phyloP scores from a whole-genome alignment of 2,888 invertebrate species.

The Aphodius granarius region DNA sequence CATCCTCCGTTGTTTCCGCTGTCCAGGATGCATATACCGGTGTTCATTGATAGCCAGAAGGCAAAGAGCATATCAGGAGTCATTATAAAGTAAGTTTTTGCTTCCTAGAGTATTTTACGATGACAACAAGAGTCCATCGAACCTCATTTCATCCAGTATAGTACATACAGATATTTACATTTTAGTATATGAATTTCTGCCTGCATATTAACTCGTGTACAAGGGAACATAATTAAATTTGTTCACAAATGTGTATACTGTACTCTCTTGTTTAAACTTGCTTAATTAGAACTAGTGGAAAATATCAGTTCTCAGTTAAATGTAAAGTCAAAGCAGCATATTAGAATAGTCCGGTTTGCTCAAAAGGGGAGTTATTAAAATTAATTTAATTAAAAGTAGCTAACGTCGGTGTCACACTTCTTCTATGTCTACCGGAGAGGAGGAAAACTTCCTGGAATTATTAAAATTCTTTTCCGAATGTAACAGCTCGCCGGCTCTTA shows the following conservation, averaged over 20 bases:
- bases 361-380: not conserved
- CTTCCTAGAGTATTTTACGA: not conserved
- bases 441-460: not conserved
- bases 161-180: too few species aligned
- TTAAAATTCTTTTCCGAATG: constrained; percentile 12
- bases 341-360: not conserved
- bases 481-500: not conserved
- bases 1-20: constrained; percentile 88
- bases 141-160: too few species aligned
- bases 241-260: not conserved
- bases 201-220: too few species aligned
- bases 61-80: constrained; percentile 72
- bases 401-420: not conserved
- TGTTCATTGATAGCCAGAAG: constrained; percentile 77
- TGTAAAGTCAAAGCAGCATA: not conserved
- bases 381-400: constrained; percentile 6
- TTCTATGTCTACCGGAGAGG: not conserved
- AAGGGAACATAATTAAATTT: not conserved
- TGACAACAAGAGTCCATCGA: too few species aligned
- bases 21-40: constrained; percentile 87
- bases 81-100: constrained; percentile 73
- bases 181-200: too few species aligned
- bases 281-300: not conserved
- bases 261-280: not conserved
- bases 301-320: not conserved